Conservation (phyloP, 2,888 invertebrate species). For the Cordylochernes scorpioides region DNA sequence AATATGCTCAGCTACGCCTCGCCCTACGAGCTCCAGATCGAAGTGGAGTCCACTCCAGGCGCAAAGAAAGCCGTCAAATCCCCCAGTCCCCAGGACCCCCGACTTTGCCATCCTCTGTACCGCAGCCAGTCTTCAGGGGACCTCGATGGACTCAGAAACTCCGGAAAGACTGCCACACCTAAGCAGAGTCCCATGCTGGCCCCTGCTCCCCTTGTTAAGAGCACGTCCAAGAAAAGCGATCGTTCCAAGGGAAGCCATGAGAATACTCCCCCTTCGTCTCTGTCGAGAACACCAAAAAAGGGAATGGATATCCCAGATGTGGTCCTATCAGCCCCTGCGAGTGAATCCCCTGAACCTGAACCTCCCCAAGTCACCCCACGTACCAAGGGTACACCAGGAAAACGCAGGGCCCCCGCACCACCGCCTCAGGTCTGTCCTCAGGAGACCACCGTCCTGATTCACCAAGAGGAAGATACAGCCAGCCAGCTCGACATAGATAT, state of each 20-base stretch:
- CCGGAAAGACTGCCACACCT: slow-evolving; percentile 17
- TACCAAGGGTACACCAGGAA: slow-evolving; percentile 11
- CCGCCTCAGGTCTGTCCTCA: slow-evolving; percentile 5
- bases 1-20: slow-evolving; percentile 69
- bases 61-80: slow-evolving; percentile 14
- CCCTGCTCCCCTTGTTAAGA: too few relatives aligned
- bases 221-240: not conserved
- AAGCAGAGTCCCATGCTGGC: slow-evolving; percentile 6
- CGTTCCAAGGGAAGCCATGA: not conserved
- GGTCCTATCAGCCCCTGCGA: not conserved
- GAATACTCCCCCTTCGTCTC: not conserved
- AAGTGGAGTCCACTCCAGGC: slow-evolving; percentile 34
- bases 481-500: not conserved
- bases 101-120: slow-evolving; percentile 45
- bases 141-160: slow-evolving; percentile 44
- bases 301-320: not conserved
- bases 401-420: slow-evolving; percentile 17
- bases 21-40: slow-evolving; percentile 57
- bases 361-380: slow-evolving; percentile 5
- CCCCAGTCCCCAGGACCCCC: slow-evolving; percentile 10
- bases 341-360: not conserved
- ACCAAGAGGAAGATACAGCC: slow-evolving; percentile 1
- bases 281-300: not conserved
- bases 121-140: slow-evolving; percentile 48
- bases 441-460: slow-evolving; percentile 10